phyloP scores from a whole-genome alignment of 2,113 vertebrate genomes.

The Larimichthys crocea region DNA sequence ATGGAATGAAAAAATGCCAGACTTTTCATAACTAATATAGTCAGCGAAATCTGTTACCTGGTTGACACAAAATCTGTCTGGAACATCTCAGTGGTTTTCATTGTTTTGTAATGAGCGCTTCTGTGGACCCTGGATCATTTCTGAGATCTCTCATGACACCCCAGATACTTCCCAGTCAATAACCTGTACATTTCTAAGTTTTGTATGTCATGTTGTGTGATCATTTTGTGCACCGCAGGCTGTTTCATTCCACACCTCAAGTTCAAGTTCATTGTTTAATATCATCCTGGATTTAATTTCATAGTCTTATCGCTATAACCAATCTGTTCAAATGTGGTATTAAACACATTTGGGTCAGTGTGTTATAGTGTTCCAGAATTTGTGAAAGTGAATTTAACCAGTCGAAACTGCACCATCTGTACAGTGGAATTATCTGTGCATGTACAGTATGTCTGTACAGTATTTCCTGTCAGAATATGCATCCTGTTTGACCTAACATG shows the following conservation, averaged over 20 bases:
- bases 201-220: background rate
- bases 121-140: background rate
- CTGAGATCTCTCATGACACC: background rate
- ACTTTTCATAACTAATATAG: background rate
- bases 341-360: conserved; percentile 41
- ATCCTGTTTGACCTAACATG: background rate
- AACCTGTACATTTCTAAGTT: background rate
- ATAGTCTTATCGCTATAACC: background rate
- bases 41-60: background rate
- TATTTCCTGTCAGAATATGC: conserved; percentile 1
- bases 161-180: background rate
- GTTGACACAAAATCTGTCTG: background rate
- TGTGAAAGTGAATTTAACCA: background rate
- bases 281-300: conserved; percentile 21
- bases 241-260: conserved; percentile 5
- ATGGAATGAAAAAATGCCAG: background rate
- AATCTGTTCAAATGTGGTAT: conserved; percentile 14
- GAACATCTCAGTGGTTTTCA: background rate
- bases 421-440: background rate
- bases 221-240: background rate
- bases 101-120: background rate
- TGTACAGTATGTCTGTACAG: conserved; percentile 1
- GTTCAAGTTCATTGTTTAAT: background rate
- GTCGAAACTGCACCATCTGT: background rate
- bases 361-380: conserved; percentile 8